Base-by-base conservation (phyloP, 2,888 invertebrate species). In the Tetrapedia diversipes region DNA sequence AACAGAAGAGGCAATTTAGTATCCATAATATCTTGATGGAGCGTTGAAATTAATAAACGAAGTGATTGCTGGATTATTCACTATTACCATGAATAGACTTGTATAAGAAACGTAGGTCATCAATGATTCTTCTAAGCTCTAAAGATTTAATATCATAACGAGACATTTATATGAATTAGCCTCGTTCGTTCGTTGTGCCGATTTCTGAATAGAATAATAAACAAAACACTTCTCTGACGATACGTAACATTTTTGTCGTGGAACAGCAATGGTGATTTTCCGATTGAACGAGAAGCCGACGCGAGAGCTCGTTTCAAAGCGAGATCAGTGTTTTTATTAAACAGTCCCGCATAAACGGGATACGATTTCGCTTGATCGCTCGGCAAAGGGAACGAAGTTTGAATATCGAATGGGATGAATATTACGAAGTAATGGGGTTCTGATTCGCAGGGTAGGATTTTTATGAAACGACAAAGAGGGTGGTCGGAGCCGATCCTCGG, bases 391-490 rank as follows among this genome's bases (percentile, higher is more conserved):
- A 22, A 24, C 16, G 39, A 34, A n/a, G 14, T 39, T 39, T 37
- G 11, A 19, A 37, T 57, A 57, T 57, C 47, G 57, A 47, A 39
- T 22, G 4, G 22, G 11, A 22, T 2, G 29, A 59, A 29, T 49
- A 51, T 47, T 67, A 47, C 57, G n/a, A 22, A 19, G 37, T 37
- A 66, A 66, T 32, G 49, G 59, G 41, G 11, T 53, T 60, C 34
- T 16, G 39, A 60, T 66, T 66, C 29, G 22, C 8, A 22, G 14
- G 43, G 60, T 32, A 29, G 53, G 54, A 45, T 32, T 65, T 59
- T 71, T 59, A 71, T 60, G 34, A 22, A 24, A 37, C 41, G 43
- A 51, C 57, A 59, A 45, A 59, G 51, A 29, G 29, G 22, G 22
- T n/a, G 66, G 43, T 66, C 24, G 16, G 22, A 29, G 1, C 11